phyloP scores from a whole-genome alignment of 2,888 invertebrate species.

The Pandemis heparana region DNA sequence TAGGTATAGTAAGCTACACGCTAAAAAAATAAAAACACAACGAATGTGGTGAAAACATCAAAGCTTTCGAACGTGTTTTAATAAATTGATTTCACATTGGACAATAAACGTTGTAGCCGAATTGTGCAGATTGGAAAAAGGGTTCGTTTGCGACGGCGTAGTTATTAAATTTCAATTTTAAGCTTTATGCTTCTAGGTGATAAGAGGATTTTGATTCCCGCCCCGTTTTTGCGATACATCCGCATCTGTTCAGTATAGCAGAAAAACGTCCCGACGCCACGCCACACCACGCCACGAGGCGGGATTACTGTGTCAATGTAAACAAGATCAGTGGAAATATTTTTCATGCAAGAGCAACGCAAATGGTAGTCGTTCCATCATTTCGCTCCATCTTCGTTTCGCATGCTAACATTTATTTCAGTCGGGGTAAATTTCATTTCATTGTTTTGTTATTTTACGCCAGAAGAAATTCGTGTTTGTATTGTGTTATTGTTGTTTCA shows the following conservation, averaged over 20 bases:
- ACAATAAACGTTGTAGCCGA: conserved; percentile 21
- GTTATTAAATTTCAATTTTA: conserved; percentile 76
- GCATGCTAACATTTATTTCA: conserved; percentile 73
- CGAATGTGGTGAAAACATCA: conserved; percentile 6
- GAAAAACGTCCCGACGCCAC: conserved; percentile 60
- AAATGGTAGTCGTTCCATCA: conserved; percentile 74
- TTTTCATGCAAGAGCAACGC: conserved; percentile 70
- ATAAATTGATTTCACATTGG: conserved; percentile 28
- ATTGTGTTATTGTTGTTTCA: conserved; percentile 51
- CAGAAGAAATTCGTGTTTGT: conserved; percentile 51
- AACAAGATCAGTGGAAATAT: conserved; percentile 77
- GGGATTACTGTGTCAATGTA: conserved; percentile 77
- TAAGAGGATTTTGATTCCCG: conserved; percentile 75
- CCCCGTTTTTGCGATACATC: conserved; percentile 56
- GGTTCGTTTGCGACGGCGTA: conserved; percentile 45
- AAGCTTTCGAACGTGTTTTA: conserved; percentile 16
- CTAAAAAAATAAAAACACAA: not conserved
- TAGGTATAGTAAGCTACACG: not conserved
- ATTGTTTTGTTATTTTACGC: conserved; percentile 66
- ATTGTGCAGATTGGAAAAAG: conserved; percentile 13
- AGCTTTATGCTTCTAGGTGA: conserved; percentile 70
- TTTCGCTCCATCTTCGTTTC: conserved; percentile 69
- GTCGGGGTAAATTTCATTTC: conserved; percentile 50
- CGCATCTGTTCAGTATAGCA: conserved; percentile 64
- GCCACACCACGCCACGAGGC: conserved; percentile 49